Evolutionary conservation across 2,797 vertebrate genomes (phyloP), one percentile per base, ranked within the genome.

Genomic region (Platyrinchus mystaceus): DNA sequence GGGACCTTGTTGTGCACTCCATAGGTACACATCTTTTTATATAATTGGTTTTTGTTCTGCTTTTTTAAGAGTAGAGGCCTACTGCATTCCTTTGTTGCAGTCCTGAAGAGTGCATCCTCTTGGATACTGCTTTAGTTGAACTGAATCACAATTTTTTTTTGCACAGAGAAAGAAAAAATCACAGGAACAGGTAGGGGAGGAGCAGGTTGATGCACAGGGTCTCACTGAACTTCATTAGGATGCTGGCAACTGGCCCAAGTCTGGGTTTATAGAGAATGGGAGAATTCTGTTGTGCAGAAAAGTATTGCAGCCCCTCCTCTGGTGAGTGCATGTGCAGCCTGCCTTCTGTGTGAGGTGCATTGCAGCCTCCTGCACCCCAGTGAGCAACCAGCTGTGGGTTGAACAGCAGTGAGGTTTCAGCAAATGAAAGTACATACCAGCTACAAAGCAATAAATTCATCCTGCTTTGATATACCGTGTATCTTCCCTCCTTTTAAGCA

Each of bases 1-100:
- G 9, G 27, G 17, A n/a, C 24, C 24, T 43, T 24, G 7, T 37
- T 75, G 49, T 78, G 55, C 46, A 32, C 46, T 89, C 46, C 2
- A 21, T 23, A 12, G 59, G 21, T 34, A 46, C 43, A 6, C 14
- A 14, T 26, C 28, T 74, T 67, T 39, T 49, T 21, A 30, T 30
- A 14, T 16, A 55, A 62, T 10, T 19, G 16, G 0, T 0, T 44
- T 68, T 90, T 71, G 3, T 39, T 37, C 59, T 37, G 56, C 0
- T 0, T 68, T 92, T 85, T 60, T 34, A 76, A 79, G 24, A 91
- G 44, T 7, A 59, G 71, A 52, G n/a, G 10, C 23, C 32, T 58
- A 19, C 41, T 39, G 11, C 32, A 6, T 68, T 37, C 14, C 32
- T 75, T 53, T 58, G 52, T 27, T 0, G 0, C 60, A 32, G 27